A percentile compares a stretch with the other conserved stretches of the same genome.
phyloP scores from a whole-genome alignment of 2,888 invertebrate genomes.

The Drosophila quinaria region DNA sequence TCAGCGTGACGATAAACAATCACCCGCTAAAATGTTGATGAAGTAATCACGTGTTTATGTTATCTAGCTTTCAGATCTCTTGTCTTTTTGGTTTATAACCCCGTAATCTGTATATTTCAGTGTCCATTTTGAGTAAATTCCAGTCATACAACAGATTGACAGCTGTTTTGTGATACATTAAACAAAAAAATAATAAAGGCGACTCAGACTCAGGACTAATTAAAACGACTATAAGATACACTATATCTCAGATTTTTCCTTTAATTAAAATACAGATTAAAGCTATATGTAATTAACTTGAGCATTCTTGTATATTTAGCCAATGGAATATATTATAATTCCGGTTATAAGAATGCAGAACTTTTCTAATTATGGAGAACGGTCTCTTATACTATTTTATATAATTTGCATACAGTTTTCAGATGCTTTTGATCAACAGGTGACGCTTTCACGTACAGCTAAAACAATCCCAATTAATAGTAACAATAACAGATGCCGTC shows the following conservation, averaged over 20 bases:
- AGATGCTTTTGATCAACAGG: conserved; percentile 26
- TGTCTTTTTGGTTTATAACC: conserved; percentile 21
- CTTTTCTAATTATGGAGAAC: neutral
- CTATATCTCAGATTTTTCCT: neutral
- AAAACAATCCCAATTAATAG: conserved; percentile 7
- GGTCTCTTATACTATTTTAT: neutral
- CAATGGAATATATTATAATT: conserved; percentile 6
- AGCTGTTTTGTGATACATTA: conserved; percentile 11
- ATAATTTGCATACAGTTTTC: conserved; percentile 8
- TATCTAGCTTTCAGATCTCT: conserved; percentile 20
- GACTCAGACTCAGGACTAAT: neutral
- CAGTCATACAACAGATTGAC: conserved; percentile 10
- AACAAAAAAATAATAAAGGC: neutral
- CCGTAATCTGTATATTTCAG: conserved; percentile 16
- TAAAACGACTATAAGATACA: neutral
- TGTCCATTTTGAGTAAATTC: conserved; percentile 6
- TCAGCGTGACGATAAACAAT: conserved; percentile 22
- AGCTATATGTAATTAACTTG: neutral
- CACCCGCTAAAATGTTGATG: conserved; percentile 31
- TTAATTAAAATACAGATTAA: conserved; percentile 10
- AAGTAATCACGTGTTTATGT: conserved; percentile 52
- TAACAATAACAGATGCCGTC: conserved; percentile 50
- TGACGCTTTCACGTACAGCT: conserved; percentile 32
- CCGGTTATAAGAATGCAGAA: conserved; percentile 18
- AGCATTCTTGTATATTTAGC: neutral